phyloP scores from a whole-genome alignment of 2,113 vertebrate genomes.

The Cryptomyrus ogoouensis region DNA sequence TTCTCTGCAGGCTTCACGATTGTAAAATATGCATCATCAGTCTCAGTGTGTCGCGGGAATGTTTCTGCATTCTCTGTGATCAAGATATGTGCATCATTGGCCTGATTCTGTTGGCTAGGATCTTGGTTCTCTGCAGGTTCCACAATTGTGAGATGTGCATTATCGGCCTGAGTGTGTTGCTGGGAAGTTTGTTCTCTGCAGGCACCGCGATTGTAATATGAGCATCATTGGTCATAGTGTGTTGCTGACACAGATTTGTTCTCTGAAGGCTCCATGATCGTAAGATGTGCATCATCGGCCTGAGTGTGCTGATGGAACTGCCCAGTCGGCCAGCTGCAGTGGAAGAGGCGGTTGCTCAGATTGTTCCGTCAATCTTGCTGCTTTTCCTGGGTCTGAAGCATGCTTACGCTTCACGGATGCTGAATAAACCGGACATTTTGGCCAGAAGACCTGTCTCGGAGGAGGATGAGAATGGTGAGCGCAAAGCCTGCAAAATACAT shows the following conservation, averaged over 20 bases:
- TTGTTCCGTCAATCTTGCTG: conserved; percentile 87
- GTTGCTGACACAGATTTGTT: conserved; percentile 38
- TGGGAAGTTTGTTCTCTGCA: not conserved
- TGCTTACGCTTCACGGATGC: conserved; percentile 75
- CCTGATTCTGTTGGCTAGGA: conserved; percentile 68
- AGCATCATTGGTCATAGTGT: conserved; percentile 92
- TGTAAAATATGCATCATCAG: conserved; percentile 96
- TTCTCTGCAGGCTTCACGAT: not conserved
- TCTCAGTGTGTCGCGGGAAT: conserved; percentile 68
- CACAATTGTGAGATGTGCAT: conserved; percentile 94
- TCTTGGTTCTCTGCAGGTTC: conserved; percentile 46
- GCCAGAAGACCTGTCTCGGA: conserved; percentile 61
- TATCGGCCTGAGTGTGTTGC: conserved; percentile 83
- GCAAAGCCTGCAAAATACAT: not conserved
- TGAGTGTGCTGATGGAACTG: conserved; percentile 87
- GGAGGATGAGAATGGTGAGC: conserved; percentile 83
- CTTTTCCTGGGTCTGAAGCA: conserved; percentile 93
- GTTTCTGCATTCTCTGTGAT: conserved; percentile 75
- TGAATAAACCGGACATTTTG: conserved; percentile 67
- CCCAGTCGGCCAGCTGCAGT: conserved; percentile 76
- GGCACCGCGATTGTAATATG: conserved; percentile 68
- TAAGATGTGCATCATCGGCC: conserved; percentile 94
- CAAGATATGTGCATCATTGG: conserved; percentile 96
- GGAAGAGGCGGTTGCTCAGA: conserved; percentile 75
- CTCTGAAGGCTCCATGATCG: conserved; percentile 81